phyloP scores from a whole-genome alignment of 2,888 invertebrate species.

The Scotopteryx bipunctaria region DNA sequence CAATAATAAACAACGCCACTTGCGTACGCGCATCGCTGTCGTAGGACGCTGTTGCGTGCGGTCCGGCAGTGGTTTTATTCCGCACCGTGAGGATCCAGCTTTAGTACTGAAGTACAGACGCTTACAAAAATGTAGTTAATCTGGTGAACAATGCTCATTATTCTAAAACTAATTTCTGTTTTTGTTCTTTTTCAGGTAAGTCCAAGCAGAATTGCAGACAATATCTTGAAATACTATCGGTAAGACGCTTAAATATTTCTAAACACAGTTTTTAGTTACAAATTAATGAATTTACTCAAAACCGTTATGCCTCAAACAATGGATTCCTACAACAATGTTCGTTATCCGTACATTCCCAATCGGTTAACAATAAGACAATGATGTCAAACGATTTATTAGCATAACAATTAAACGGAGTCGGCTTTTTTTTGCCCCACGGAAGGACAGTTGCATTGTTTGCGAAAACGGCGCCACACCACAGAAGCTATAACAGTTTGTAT shows the following conservation, averaged over 20 bases:
- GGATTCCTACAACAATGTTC: not conserved
- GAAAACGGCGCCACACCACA: constrained; percentile 50
- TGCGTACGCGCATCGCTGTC: constrained; percentile 38
- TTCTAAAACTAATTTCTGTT: not conserved
- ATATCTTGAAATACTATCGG: no score
- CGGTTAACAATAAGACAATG: constrained; percentile 33
- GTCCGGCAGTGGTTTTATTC: not conserved
- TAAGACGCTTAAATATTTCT: no score
- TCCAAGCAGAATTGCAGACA: not conserved
- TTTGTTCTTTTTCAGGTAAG: constrained; percentile 49
- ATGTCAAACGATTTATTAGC: constrained; percentile 49
- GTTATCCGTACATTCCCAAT: constrained; percentile 16
- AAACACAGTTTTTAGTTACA: no score
- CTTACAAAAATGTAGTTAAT: no score
- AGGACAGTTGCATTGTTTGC: constrained; percentile 72
- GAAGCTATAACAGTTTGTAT: constrained; percentile 14
- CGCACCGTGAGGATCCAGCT: not conserved
- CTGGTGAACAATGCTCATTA: no score
- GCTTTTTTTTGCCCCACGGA: constrained; percentile 61
- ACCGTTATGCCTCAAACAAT: not conserved
- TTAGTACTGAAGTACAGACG: no score
- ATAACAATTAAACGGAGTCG: constrained; percentile 69
- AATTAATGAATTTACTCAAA: no score
- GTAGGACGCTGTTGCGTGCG: not conserved
- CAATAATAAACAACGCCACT: constrained; percentile 65